These are phyloP conservation scores for Sialis lutaria DNA, from an alignment of 2,888 invertebrate genomes.

Conservation along the genomic window DNA sequence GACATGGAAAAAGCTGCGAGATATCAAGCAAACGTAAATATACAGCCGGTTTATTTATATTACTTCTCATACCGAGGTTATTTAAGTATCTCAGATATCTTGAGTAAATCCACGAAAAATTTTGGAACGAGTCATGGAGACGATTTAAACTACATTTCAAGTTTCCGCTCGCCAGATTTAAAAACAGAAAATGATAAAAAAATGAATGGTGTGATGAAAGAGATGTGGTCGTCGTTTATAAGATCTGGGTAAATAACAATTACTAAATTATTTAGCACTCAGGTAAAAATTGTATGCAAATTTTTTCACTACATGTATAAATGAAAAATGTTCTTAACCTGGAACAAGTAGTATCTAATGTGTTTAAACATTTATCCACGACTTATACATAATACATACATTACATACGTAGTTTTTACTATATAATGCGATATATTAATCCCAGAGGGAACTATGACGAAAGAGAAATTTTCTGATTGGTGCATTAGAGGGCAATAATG, in stretches of 20 bases:
- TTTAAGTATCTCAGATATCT: conserved; percentile 10
- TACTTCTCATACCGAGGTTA: conserved; percentile 27
- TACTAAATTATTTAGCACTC: no score
- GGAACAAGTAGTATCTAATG: no score
- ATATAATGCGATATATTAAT: no score
- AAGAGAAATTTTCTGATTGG: no score
- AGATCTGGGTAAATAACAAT: conserved; percentile 27
- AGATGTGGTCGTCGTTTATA: conserved; percentile 32
- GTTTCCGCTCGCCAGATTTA: conserved; percentile 15
- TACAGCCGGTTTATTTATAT: conserved; percentile 40
- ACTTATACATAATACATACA: no score
- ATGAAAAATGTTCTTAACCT: no score
- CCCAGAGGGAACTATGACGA: no score
- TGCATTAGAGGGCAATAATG: no score
- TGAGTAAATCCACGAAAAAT: conserved; percentile 29
- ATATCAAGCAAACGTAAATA: conserved; percentile 31
- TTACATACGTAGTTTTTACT: no score
- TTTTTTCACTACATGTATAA: no score
- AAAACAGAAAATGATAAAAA: conserved; percentile 24
- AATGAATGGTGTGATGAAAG: conserved; percentile 29
- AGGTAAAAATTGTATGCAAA: no score
- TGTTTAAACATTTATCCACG: no score
- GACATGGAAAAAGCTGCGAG: conserved; percentile 37
- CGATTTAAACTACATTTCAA: conserved; percentile 29
- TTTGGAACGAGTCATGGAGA: conserved; percentile 40